phyloP scores from a whole-genome alignment of 2,888 invertebrate genomes.

The Lycophotia porphyrea region DNA sequence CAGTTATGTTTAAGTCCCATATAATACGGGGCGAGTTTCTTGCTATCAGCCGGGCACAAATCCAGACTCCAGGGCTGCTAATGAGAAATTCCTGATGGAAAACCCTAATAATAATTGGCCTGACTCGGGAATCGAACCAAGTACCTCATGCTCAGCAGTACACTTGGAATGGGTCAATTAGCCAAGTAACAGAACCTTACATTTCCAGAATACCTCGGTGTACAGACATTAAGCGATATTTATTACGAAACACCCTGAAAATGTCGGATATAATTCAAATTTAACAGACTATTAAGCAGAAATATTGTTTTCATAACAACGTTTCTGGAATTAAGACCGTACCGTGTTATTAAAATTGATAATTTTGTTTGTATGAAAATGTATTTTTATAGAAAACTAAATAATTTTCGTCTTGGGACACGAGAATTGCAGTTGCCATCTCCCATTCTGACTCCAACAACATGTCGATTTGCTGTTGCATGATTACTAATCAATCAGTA shows the following conservation, averaged over 20 bases:
- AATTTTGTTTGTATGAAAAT: slow-evolving; percentile 24
- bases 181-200: slow-evolving; percentile 43
- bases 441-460: not conserved
- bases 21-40: no score
- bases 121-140: no score
- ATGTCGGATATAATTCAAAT: slow-evolving; percentile 72
- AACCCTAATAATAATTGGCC: no score
- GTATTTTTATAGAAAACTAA: slow-evolving; percentile 13
- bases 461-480: not conserved
- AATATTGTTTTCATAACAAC: slow-evolving; percentile 69
- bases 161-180: slow-evolving; percentile 55
- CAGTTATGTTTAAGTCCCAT: no score
- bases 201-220: slow-evolving; percentile 55
- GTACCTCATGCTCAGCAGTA: not conserved
- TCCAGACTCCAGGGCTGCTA: no score
- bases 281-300: slow-evolving; percentile 73
- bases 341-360: slow-evolving; percentile 47
- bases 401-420: not conserved
- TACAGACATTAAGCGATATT: slow-evolving; percentile 71
- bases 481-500: not conserved
- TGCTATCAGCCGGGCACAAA: no score
- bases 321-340: slow-evolving; percentile 67
- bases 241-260: slow-evolving; percentile 68
- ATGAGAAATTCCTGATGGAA: no score
- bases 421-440: not conserved